Evolutionary conservation across 2,888 invertebrate genomes (phyloP), one percentile per base, ranked within the genome.

Genomic region (Temnothorax ravouxi): DNA sequence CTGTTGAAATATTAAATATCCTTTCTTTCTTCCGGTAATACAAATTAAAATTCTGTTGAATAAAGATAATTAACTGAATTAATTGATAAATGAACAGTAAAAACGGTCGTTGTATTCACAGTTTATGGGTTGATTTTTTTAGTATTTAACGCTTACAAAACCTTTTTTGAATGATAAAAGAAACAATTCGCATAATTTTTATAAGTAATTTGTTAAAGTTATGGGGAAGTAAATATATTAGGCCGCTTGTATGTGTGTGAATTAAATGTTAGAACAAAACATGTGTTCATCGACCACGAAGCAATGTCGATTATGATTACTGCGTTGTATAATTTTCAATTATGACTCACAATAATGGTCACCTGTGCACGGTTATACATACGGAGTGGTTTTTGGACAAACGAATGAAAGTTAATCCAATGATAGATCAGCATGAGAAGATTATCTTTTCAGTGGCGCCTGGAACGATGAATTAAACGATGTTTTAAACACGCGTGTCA

Each of bases 401-500:
- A 54, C 54, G 25, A 67, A 56, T 44, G 44, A 79, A 69, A 79
- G 34, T 47, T 47, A 79, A 71, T 71, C 18, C 56, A 6, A 71
- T 56, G 29, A n/a, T 56, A 44, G 9, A 71, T 62, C 34, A 54
- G 2, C n/a, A n/a, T 52, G 44, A 11, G 34, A 21, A 21, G 29
- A 71, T 79, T 56, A 56, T 11, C 44, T 21, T 56, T 59, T 71
- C 18, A 59, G 25, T 11, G 52, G 3, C 4, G 18, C 41, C n/a
- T n/a, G n/a, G 15, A 83, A 81, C 56, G 83, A 71, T 75, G 84
- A 88, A 89, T 89, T 69, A 83, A 69, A 82, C 34, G 34, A 34
- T 34, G 34, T 34, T 80, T 89, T 84, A 89, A 89, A 84, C 79
- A 74, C 72, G 47, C 41, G 67, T 54, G 47, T 81, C 56, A 86